Base-by-base conservation (phyloP, 2,113 vertebrate species). In the Pterocles orientalis region DNA sequence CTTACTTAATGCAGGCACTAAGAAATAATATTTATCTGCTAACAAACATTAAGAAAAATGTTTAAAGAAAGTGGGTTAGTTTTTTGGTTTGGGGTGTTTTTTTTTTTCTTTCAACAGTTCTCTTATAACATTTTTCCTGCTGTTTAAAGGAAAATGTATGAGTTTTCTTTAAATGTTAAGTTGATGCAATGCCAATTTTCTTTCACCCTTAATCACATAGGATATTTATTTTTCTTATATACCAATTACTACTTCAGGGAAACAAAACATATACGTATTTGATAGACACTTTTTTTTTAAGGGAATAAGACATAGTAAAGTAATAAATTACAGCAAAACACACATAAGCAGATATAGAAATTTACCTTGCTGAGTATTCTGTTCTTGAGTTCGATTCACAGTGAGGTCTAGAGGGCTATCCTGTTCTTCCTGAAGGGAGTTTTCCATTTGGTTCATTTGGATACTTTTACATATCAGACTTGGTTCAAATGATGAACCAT, bases 321-420 rank as follows among this genome's bases (percentile, higher is more conserved):
- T 34, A 90, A 51, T 25, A 86, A 82, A 20, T n/a, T 12, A 62
- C 68, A 88, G 26, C 8, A 92, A 91, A 84, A 29, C 14, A 77
- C 23, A 91, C 8, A 70, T 24, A 48, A 95, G 48, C 8, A 91
- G n/a, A 90, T 18, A 58, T 0, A 95, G 72, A 84, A 36, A 51
- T 95, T 97, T 98, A 99, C 99, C 99, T 98, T 98, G 98, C 98
- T 99, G 98, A 98, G 97, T 97, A 93, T 98, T 98, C 97, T 98
- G 97, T 95, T 98, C 98, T 97, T 98, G 98, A 95, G 96, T 98
- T 95, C 99, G 98, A 98, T 98, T 99, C 97, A 99, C 98, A 97
- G 99, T 99, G 98, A 99, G 99, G 98, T 99, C 99, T 97, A 99
- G 97, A 93, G 99, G 99, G 95, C 98, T 98, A 92, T 99, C 99